Percentiles rank a stretch among this genome's conserved stretches.
phyloP scores from a whole-genome alignment of 1,140 invertebrate genomes.

The Zaprionus nigranus region DNA sequence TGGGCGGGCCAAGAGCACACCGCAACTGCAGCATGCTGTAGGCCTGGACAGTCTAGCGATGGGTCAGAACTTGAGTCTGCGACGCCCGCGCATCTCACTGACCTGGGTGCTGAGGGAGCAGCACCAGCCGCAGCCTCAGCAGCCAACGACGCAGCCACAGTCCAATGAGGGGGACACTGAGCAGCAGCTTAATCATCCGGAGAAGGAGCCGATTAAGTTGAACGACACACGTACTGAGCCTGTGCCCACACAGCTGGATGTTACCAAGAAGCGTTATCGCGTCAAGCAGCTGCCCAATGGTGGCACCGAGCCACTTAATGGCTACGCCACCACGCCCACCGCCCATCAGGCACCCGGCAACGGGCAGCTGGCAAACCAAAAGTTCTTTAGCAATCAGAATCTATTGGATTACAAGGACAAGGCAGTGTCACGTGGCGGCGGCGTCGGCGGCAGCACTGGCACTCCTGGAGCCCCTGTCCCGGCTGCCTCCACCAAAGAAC shows the following conservation, averaged over 20 bases:
- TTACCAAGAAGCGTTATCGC: constrained; percentile 74
- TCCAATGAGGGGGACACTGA: constrained; percentile 43
- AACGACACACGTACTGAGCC: constrained; percentile 54
- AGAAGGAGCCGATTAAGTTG: constrained; percentile 42
- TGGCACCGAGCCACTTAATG: constrained; percentile 72
- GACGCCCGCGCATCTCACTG: constrained; percentile 89
- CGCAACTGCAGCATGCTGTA: constrained; percentile 68
- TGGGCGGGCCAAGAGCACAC: constrained; percentile 72
- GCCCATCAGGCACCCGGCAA: constrained; percentile 62
- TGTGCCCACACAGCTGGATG: constrained; percentile 68
- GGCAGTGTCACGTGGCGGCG: constrained; percentile 11
- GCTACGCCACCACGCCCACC: constrained; percentile 79
- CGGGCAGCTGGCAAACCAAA: constrained; percentile 65
- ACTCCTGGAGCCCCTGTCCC: constrained; percentile 52
- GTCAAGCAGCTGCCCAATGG: constrained; percentile 69
- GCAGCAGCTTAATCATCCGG: constrained; percentile 24
- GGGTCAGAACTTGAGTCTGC: constrained; percentile 86
- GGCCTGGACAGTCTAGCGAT: constrained; percentile 70
- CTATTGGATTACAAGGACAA: constrained; percentile 73
- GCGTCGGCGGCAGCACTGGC: constrained; percentile 15
- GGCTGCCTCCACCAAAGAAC: constrained; percentile 77
- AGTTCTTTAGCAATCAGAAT: constrained; percentile 83
- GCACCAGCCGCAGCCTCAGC: constrained; percentile 62
- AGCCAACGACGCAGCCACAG: constrained; percentile 34
- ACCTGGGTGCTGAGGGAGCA: constrained; percentile 89